Evolutionary conservation across 2,797 vertebrate genomes (phyloP), one percentile per base, ranked within the genome.

Genomic region (Tapirus indicus): DNA sequence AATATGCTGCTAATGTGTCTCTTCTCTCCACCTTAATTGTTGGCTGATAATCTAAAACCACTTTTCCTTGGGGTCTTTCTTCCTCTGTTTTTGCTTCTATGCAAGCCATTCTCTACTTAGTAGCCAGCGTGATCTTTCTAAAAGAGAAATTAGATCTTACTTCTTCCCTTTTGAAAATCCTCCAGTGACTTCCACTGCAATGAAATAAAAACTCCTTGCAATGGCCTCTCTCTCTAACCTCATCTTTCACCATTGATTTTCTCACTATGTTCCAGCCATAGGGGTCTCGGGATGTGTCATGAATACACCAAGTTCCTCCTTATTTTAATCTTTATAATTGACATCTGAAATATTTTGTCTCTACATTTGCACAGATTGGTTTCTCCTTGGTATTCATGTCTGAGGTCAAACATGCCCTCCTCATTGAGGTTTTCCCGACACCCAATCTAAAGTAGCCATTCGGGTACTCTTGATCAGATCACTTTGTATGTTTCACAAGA

Each of bases 351-450:
- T n/a, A 10, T 25, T 66, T 94, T 75, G 38, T 74, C 16, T 78
- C 14, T 29, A 0, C 20, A 10, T 71, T 13, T 27, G 44, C 4
- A 44, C 1, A 1, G 14, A 6, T 35, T 49, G 27, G 6, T 21
- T 89, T 68, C 21, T 35, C 84, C 41, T 88, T 87, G 12, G 10
- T 90, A 35, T 32, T 79, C 29, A 2, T 20, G 3, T 64, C 32
- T 94, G 27, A 47, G 32, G 93, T 93, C 32, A 44, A 54, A 78
- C 14, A 44, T 44, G 41, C 5, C 10, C 32, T 96, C 52, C 27
- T 84, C 54, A 17, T 3, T 64, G 38, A 74, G 27, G 18, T 6
- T 54, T 27, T 83, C 16, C 60, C 2, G 17, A 41, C 38, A 52
- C 20, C 6, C 6, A 47, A 1, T 52, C 47, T 64, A 44, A 69